Evolutionary conservation across 1,140 invertebrate genomes (phyloP).

Genomic region (Cydia strobilella): DNA sequence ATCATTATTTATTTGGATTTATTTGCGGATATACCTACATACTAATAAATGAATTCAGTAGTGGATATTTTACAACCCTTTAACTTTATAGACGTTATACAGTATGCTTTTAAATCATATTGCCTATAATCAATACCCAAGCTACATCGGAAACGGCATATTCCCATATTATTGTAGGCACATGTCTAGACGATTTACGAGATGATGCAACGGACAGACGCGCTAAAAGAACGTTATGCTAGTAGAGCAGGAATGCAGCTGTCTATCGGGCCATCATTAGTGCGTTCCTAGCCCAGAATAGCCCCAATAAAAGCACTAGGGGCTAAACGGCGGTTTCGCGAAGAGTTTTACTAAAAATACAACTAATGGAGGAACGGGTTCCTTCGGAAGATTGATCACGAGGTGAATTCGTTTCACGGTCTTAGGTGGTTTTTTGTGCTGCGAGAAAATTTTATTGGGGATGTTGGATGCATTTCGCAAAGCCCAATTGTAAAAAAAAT

Average conservation of each 20-base stretch:
- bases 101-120: not conserved
- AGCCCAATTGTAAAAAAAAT: not conserved
- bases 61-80: too few relatives aligned
- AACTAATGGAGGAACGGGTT: constrained; percentile 5
- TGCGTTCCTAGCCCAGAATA: constrained; percentile 46
- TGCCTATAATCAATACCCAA: not conserved
- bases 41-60: too few relatives aligned
- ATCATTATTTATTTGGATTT: too few relatives aligned
- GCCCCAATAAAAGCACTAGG: constrained; percentile 45
- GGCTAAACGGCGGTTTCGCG: constrained; percentile 22
- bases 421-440: not conserved
- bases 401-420: not conserved
- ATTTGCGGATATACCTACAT: too few relatives aligned
- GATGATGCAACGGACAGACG: not conserved
- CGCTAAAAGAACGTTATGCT: constrained; percentile 10
- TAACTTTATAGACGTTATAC: not conserved
- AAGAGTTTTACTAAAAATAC: constrained; percentile 37
- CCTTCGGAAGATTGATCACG: constrained; percentile 5
- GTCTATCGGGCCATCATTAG: constrained; percentile 46
- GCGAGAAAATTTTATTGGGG: not conserved
- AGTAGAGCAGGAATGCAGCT: constrained; percentile 39
- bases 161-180: constrained; percentile 32
- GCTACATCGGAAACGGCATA: not conserved
- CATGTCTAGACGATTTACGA: not conserved
- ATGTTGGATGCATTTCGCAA: not conserved